Evolutionary conservation across 1,140 invertebrate genomes (phyloP), one percentile per base, ranked within the genome.

Genomic region (Apis dorsata): DNA sequence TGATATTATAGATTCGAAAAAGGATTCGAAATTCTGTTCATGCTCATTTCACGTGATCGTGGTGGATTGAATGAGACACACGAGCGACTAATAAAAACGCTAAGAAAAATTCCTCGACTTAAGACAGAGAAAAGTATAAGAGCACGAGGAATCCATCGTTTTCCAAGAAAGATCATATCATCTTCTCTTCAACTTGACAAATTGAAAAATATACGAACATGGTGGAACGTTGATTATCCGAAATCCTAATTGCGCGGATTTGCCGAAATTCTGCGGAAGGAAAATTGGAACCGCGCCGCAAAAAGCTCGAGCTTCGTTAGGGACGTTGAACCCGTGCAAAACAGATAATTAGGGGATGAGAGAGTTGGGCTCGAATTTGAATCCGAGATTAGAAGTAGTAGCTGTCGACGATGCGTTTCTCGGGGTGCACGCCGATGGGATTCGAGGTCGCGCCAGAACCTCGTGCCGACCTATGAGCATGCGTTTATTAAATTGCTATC

Each of bases 401-500:
- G 70, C 51, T 76, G 28, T 19, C 17, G 21, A 8, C 17, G 83
- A 72, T 44, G 74, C 75, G 81, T 71, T 65, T 49, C 60, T 68
- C 44, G 34, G 34, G 75, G 11, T 24, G 73, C 75, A 53, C 24
- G 72, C 66, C n/a, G 3, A 55, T 44, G 74, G 79, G 83, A 80
- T 86, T 86, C 75, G 85, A 89, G 88, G 85, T 74, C 82, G 77
- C 66, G 77, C 11, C 51, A n/a, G 55, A 63, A 53, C 8, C 68
- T 86, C 75, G 73, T 71, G 72, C 24, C 80, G 85, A 89, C 75
- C 87, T 85, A 65, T 51, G 78, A 83, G 87, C 78, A 81, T 79
- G 85, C 88, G 88, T 89, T 91, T 91, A 91, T 91, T 91, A 90
- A 91, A 91, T 91, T 90, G 91, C 86, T 85, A 89, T 89, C 81